Base-by-base conservation (phyloP, 1,140 invertebrate genomes). In the Campoletis sonorensis region DNA sequence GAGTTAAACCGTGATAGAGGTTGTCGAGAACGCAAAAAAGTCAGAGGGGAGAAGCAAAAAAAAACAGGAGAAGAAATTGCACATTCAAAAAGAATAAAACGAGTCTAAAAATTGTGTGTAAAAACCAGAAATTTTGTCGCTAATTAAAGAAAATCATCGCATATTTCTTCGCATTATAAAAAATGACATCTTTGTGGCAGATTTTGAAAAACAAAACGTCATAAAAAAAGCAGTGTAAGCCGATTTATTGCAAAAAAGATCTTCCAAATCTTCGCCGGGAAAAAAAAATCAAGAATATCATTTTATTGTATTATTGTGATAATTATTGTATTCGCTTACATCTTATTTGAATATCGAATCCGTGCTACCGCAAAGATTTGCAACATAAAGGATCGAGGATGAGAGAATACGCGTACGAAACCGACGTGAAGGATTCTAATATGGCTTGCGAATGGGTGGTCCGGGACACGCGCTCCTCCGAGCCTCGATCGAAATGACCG, bases 381-480 rank as follows among this genome's bases (percentile, higher is more conserved):
- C 40, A 45, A 45, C 13, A 45, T 13, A 13, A 45, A 45, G 8
- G 13, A 10, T 10, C 40, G 0, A 8, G 40, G 40, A 4, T 45
- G 40, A 18, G 80, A 26, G 13, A n/a, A n/a, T n/a, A 83, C 71
- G 26, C 77, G 81, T 81, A 76, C 82, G 83, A 82, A 79, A 84
- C 83, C 82, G 82, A 85, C 80, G 81, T 84, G 61, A 82, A 76
- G 84, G 85, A 84, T 88, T 87, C 89, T 90, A 87, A 83, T 87
- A 85, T 87, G 87, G 87, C 86, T 83, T 83, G 87, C 83, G 87
- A 86, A 87, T 90, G 90, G 90, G 91, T 91, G 90, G 90, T 91
- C 90, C 79, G 79, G 18, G 73, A 84, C 83, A 79, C 73, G 78
- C 81, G 84, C 68, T 21, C 79, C 45, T 26, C 23, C 70, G 85